Percentiles rank a stretch among this genome's conserved stretches.
These are phyloP conservation scores for Xanthia icteritia DNA, from an alignment of 2,888 invertebrate genomes.

Conservation along the genomic window DNA sequence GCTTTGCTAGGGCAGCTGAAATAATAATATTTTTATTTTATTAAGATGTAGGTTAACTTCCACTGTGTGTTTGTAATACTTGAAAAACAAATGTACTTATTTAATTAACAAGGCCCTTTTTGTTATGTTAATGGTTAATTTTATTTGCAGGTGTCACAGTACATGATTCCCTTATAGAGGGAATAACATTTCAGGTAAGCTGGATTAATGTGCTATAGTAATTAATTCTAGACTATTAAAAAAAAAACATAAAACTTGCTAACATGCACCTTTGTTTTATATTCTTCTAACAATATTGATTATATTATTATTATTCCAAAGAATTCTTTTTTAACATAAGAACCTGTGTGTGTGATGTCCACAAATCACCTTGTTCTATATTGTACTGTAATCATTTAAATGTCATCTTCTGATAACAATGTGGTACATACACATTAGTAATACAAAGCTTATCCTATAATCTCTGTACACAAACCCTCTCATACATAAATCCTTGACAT, in stretches of 20 bases:
- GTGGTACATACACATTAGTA: background rate
- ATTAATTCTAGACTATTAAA: background rate
- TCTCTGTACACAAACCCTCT: constrained; percentile 10
- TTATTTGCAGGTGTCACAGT: constrained; percentile 82
- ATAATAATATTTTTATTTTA: background rate
- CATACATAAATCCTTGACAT: background rate
- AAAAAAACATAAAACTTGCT: background rate
- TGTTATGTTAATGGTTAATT: constrained; percentile 1
- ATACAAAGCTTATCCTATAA: constrained; percentile 23
- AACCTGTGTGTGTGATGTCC: background rate
- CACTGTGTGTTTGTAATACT: background rate
- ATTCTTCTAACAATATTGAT: background rate
- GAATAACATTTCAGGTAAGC: constrained; percentile 85
- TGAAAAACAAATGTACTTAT: background rate
- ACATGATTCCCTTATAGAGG: constrained; percentile 84
- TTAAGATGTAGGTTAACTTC: too few species aligned
- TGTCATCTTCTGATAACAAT: constrained; percentile 11
- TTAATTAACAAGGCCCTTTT: background rate
- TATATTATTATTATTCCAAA: too few species aligned
- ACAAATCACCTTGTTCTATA: background rate
- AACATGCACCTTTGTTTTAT: background rate
- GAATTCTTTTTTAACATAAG: background rate
- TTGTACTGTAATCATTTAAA: constrained; percentile 2
- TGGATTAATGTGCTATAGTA: background rate
- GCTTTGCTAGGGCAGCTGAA: background rate